Base-by-base conservation (phyloP, 1,140 invertebrate genomes). In the Danaus melanippus region DNA sequence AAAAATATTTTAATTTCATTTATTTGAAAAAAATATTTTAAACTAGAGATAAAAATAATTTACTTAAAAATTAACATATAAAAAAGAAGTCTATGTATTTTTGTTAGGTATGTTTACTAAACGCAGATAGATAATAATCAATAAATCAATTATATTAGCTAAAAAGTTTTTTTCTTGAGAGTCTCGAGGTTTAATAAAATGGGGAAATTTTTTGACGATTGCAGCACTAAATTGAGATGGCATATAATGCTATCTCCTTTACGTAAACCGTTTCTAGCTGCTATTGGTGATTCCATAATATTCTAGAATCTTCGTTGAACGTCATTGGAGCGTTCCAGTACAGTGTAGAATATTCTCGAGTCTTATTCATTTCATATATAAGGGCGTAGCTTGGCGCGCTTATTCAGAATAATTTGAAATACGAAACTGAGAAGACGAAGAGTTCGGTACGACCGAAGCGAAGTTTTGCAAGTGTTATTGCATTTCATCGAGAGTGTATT, bases 391-490 rank as follows among this genome's bases (percentile, higher is more conserved):
- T 56, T 50, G 44, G 67, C 66, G 79, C 79, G 76, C 60, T 63
- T 77, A 79, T 8, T 64, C 76, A 79, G 62, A 62, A 67, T 69
- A 52, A 79, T 77, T 82, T 71, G 72, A 82, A 79, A 79, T 62
- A 58, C 71, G 64, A 79, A 51, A 72, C 63, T 55, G 66, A 66
- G 53, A 46, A 70, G 60, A 76, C 75, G 60, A 55, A 64, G 64
- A 65, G 60, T 74, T 75, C 69, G 66, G 70, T 73, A 62, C 53
- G 49, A 73, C 65, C 71, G 71, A 66, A 69, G 70, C 42, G 55
- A 60, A 57, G 50, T 51, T 69, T 32, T 32, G 21, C 21, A 44
- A 44, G 12, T n/a, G 3, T 44, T 44, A 44, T 44, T n/a, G 10
- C 12, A n/a, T 44, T 44, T 44, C 43, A 44, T 44, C 4, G 43